A percentile compares a stretch with the other conserved stretches of the same genome.
Conservation (phyloP, 2,113 vertebrate species). For the Boleophthalmus pectinirostris region DNA sequence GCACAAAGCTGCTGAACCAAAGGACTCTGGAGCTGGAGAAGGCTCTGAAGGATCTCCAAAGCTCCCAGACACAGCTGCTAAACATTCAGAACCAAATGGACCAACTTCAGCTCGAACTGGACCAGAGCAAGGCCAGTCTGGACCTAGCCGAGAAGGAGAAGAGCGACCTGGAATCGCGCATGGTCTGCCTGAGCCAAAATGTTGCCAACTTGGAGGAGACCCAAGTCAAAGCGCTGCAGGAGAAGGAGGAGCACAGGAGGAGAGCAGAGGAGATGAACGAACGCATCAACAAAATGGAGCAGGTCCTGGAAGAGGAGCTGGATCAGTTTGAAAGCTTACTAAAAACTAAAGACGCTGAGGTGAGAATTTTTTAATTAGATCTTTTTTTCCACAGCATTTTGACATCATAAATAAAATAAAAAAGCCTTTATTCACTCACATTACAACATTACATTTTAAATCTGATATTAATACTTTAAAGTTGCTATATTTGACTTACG, state of each 20-base stretch:
- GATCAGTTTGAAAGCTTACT: slow-evolving; percentile 76
- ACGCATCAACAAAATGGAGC: slow-evolving; percentile 72
- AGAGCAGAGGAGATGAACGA: slow-evolving; percentile 70
- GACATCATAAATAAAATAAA: too few relatives aligned
- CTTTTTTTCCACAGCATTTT: too few relatives aligned
- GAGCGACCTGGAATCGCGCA: slow-evolving; percentile 65
- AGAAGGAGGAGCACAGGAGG: slow-evolving; percentile 65
- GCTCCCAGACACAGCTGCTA: slow-evolving; percentile 22
- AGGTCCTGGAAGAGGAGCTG: slow-evolving; percentile 72
- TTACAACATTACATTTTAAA: too few relatives aligned
- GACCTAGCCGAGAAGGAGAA: slow-evolving; percentile 65
- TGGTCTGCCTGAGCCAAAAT: slow-evolving; percentile 64
- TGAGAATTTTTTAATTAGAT: slow-evolving; percentile 38
- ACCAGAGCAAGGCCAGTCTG: slow-evolving; percentile 56
- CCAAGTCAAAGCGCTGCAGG: slow-evolving; percentile 54
- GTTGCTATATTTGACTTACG: too few relatives aligned
- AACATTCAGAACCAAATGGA: slow-evolving; percentile 49
- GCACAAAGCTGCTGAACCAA: slow-evolving; percentile 62
- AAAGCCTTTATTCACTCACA: too few relatives aligned
- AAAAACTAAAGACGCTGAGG: slow-evolving; percentile 72
- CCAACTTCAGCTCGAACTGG: slow-evolving; percentile 57
- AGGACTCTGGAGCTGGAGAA: slow-evolving; percentile 39
- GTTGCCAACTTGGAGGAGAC: slow-evolving; percentile 64
- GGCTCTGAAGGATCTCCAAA: slow-evolving; percentile 43
- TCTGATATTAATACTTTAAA: too few relatives aligned